These are phyloP conservation scores for Esperia sulphurella DNA, from an alignment of 2,888 invertebrate genomes.

Conservation along the genomic window DNA sequence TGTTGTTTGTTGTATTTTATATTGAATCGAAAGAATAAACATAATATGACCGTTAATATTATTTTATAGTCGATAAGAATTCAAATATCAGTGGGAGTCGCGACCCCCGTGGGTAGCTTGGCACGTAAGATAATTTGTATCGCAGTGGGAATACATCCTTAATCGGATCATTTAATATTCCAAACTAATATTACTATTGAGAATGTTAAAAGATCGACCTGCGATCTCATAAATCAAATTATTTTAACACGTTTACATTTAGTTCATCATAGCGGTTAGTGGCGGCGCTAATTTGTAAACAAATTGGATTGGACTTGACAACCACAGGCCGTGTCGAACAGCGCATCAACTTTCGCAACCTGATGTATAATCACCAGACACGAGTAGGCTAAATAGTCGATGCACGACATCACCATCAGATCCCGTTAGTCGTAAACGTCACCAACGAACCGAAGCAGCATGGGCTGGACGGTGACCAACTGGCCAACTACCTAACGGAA, in stretches of 20 bases:
- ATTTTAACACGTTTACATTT: constrained; percentile 5
- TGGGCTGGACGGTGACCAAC: not conserved
- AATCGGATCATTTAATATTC: constrained; percentile 13
- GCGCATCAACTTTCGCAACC: constrained; percentile 48
- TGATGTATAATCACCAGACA: constrained; percentile 53
- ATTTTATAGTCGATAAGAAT: constrained; percentile 8
- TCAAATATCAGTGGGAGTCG: constrained; percentile 26
- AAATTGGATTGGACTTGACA: constrained; percentile 47
- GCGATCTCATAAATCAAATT: constrained; percentile 13
- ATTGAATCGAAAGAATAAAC: not conserved
- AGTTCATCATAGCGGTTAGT: not conserved
- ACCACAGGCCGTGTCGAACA: constrained; percentile 55
- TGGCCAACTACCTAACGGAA: constrained; percentile 21
- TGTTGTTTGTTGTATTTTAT: not conserved
- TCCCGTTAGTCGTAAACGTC: constrained; percentile 49
- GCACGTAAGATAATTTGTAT: constrained; percentile 16
- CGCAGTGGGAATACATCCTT: constrained; percentile 9
- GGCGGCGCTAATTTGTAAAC: constrained; percentile 16
- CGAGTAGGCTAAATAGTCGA: constrained; percentile 57
- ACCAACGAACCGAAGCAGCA: constrained; percentile 25
- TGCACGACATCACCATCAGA: constrained; percentile 55
- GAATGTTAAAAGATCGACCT: not conserved
- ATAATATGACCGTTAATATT: not conserved
- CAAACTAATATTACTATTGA: constrained; percentile 4
- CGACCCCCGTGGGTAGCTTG: constrained; percentile 20